Conservation (phyloP, 2,113 vertebrate species). For the Syrmaticus mikado region DNA sequence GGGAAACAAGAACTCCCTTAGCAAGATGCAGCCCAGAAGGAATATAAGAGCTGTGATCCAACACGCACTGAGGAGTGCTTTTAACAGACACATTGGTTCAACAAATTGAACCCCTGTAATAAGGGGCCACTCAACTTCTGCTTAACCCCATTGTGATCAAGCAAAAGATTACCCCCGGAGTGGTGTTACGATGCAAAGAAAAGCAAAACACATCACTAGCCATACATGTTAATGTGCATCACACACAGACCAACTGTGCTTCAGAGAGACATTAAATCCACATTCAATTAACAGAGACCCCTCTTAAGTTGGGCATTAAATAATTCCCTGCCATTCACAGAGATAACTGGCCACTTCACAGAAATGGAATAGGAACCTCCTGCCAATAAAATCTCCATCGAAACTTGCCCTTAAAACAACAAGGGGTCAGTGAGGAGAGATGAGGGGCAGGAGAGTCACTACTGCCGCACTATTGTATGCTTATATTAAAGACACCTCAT, state of each 20-base stretch:
- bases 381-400: neutral
- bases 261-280: constrained; percentile 58
- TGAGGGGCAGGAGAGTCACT: neutral
- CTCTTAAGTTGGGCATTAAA: constrained; percentile 57
- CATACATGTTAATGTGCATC: neutral
- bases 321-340: neutral
- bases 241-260: neutral
- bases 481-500: constrained; percentile 25
- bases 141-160: constrained; percentile 11
- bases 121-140: neutral
- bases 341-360: constrained; percentile 17
- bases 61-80: neutral
- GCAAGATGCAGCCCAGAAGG: neutral
- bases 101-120: neutral
- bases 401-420: neutral
- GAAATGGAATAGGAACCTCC: neutral
- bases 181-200: neutral
- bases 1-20: neutral
- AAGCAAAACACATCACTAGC: neutral
- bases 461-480: neutral
- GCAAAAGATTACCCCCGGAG: neutral
- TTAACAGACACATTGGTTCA: neutral
- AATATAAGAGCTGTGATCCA: neutral
- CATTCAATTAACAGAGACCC: constrained; percentile 21
- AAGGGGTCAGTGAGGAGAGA: neutral